Evolutionary conservation across 2,888 invertebrate genomes (phyloP), one percentile per base, ranked within the genome.

Genomic region (Ophion ventricosus): DNA sequence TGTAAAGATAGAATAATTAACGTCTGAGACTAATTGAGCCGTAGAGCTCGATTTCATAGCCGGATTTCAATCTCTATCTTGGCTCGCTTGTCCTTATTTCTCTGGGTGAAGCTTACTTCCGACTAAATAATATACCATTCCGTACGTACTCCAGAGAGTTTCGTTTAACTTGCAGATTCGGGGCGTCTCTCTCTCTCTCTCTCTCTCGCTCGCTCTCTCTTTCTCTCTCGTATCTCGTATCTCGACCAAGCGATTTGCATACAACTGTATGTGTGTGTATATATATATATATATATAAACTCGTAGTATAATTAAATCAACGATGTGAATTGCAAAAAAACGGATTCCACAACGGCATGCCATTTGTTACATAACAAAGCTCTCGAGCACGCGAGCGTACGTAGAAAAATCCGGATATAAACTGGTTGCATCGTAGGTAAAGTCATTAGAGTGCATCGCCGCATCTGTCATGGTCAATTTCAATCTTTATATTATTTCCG

Each of bases 231-330:
- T 66, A 54, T 14, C 54, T 43, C 67, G 29, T 72, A 73, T 67
- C 40, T 56, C 59, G 76, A 26, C 57, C 54, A 74, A 59, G 35
- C 56, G 14, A 26, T 35, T 25, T 56, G 23, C 26, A n/a, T 69
- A 25, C 35, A 17, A 11, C 25, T 23, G 17, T 40, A n/a, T 14
- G 57, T 77, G 1, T 35, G 7, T 7, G 7, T 7, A 35, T 35
- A 35, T 35, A 35, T 35, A 35, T 35, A 35, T 35, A 35, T 35
- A 35, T 35, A 5, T 35, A 35, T 35, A 35, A 7, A 35, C n/a
- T n/a, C 29, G 25, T 80, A 56, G 76, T 43, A 73, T 79, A 73
- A 72, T 80, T 80, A 73, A 67, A 80, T 84, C 80, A 77, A 66
- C 73, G 59, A 35, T 61, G 66, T 67, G 35, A 69, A 78, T 43